Conservation (phyloP, 2,797 vertebrate genomes). For the Oryzias dopingdopingensis region DNA sequence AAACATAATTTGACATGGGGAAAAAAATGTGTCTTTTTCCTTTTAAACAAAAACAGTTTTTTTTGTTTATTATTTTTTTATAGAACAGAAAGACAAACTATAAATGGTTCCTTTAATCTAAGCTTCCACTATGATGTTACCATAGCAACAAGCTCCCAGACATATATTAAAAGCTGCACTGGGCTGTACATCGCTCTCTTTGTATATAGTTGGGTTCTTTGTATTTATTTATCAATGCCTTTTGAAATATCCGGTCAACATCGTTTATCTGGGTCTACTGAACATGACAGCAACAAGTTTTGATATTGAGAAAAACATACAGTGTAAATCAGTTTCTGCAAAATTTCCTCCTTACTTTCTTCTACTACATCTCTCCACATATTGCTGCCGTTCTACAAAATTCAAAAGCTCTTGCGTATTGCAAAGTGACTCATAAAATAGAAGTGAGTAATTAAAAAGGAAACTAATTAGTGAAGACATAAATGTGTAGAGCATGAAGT, state of each 20-base stretch:
- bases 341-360: too few relatives aligned
- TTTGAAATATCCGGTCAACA: slow-evolving; percentile 15
- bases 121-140: slow-evolving; percentile 26
- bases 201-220: slow-evolving; percentile 1
- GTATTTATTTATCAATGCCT: neutral
- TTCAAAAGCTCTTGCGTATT: too few relatives aligned
- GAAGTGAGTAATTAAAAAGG: too few relatives aligned
- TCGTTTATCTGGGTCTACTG: neutral
- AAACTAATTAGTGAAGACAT: too few relatives aligned
- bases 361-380: too few relatives aligned
- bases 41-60: neutral
- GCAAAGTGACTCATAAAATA: too few relatives aligned
- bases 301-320: too few relatives aligned
- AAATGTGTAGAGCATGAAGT: too few relatives aligned
- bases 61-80: neutral
- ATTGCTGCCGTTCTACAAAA: too few relatives aligned
- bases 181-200: slow-evolving; percentile 4
- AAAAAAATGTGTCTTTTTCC: neutral
- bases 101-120: slow-evolving; percentile 26
- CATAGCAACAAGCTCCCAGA: slow-evolving; percentile 39
- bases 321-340: too few relatives aligned
- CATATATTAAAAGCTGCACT: slow-evolving; percentile 24
- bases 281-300: neutral
- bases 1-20: neutral
- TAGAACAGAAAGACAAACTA: neutral